Percentiles rank a stretch among this genome's conserved stretches.
These are phyloP conservation scores for Aelia acuminata DNA, from an alignment of 2,888 invertebrate species.

Conservation along the genomic window DNA sequence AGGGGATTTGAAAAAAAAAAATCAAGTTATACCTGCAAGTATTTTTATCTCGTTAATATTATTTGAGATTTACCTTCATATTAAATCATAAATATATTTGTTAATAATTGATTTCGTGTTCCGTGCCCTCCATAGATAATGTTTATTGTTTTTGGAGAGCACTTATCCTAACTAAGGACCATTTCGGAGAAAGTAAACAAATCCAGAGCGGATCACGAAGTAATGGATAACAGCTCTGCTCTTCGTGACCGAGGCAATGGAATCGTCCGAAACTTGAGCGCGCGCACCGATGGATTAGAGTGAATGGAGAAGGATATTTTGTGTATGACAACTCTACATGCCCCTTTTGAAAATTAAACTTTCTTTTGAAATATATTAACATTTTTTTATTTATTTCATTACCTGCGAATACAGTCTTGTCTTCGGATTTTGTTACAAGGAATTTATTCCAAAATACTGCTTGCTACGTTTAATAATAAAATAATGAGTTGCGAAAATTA, in stretches of 20 bases:
- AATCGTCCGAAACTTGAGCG: not conserved
- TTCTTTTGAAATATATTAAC: not conserved
- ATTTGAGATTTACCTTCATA: not conserved
- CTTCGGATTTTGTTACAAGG: no score
- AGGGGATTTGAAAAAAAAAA: no score
- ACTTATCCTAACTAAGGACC: constrained; percentile 28
- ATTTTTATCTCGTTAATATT: not conserved
- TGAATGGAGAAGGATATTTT: not conserved
- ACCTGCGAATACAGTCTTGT: no score
- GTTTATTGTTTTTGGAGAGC: not conserved
- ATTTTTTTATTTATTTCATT: no score
- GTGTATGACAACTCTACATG: not conserved
- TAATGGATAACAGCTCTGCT: not conserved
- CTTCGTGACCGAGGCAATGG: constrained; percentile 5
- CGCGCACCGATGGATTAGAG: not conserved
- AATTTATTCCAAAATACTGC: no score
- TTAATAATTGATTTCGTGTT: not conserved
- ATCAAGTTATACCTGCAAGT: no score
- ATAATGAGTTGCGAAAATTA: no score
- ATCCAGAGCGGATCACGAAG: constrained; percentile 9
- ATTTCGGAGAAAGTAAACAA: constrained; percentile 39
- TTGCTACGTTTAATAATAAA: no score
- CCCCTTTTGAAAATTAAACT: not conserved
- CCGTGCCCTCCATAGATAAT: not conserved
- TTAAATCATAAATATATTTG: not conserved